phyloP scores from a whole-genome alignment of 2,888 invertebrate species.

The Herminia tarsipennalis region DNA sequence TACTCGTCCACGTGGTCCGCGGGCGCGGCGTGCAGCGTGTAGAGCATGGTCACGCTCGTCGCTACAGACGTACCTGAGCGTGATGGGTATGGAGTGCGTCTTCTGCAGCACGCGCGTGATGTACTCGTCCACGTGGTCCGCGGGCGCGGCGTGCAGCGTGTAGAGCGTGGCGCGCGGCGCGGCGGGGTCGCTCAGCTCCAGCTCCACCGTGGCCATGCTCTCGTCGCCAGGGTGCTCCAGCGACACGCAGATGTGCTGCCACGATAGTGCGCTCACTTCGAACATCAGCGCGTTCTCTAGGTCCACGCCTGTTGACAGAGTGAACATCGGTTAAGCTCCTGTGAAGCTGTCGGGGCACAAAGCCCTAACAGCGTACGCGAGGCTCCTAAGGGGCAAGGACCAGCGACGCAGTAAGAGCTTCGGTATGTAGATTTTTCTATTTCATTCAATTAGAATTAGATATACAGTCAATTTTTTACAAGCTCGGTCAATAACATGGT shows the following conservation, averaged over 20 bases:
- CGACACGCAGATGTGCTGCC: constrained; percentile 95
- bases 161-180: constrained; percentile 92
- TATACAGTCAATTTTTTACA: too few relatives aligned
- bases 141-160: constrained; percentile 73
- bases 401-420: too few relatives aligned
- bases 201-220: constrained; percentile 96
- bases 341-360: too few relatives aligned
- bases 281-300: constrained; percentile 93
- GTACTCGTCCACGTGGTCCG: constrained; percentile 74
- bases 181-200: constrained; percentile 93
- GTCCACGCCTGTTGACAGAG: constrained; percentile 74
- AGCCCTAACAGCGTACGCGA: too few relatives aligned
- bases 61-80: constrained; percentile 88
- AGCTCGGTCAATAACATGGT: too few relatives aligned
- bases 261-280: constrained; percentile 95
- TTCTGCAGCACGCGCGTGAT: constrained; percentile 90
- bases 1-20: too few relatives aligned
- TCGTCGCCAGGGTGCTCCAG: constrained; percentile 97
- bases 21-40: too few relatives aligned
- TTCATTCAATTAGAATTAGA: too few relatives aligned
- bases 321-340: neutral
- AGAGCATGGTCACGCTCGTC: too few relatives aligned
- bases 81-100: constrained; percentile 96
- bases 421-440: too few relatives aligned
- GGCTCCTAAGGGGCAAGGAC: too few relatives aligned